These are phyloP conservation scores for Euphydryas editha DNA, from an alignment of 2,888 invertebrate genomes.

Conservation along the genomic window DNA sequence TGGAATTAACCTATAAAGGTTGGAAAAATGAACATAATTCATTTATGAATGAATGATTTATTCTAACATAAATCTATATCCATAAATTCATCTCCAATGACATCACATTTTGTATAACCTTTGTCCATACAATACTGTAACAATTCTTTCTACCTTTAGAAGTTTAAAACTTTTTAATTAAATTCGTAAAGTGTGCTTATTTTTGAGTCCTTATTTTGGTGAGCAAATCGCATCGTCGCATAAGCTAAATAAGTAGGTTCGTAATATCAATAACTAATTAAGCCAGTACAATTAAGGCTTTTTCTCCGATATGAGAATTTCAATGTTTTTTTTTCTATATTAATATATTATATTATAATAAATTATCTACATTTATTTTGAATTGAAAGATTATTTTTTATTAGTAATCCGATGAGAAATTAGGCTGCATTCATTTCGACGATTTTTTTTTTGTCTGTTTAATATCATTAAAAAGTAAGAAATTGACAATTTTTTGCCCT, in stretches of 20 bases:
- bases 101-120: constrained; percentile 56
- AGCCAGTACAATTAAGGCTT: constrained; percentile 16
- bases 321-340: neutral
- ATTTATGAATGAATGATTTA: neutral
- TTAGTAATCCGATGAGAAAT: neutral
- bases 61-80: neutral
- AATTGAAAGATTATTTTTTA: neutral
- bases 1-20: too few species aligned
- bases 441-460: neutral
- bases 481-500: neutral
- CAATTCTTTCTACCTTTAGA: constrained; percentile 52
- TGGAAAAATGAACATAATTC: too few species aligned
- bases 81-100: constrained; percentile 48
- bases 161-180: constrained; percentile 52
- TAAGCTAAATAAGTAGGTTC: constrained; percentile 18
- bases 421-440: neutral
- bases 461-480: neutral
- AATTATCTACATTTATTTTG: neutral
- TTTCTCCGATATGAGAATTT: constrained; percentile 3
- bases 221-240: constrained; percentile 43
- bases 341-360: neutral
- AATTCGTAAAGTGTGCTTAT: constrained; percentile 67
- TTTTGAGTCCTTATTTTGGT: constrained; percentile 38
- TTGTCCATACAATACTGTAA: constrained; percentile 43
- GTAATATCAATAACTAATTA: constrained; percentile 13